Conservation (phyloP, 2,888 invertebrate genomes). For the Cybosia mesomella region DNA sequence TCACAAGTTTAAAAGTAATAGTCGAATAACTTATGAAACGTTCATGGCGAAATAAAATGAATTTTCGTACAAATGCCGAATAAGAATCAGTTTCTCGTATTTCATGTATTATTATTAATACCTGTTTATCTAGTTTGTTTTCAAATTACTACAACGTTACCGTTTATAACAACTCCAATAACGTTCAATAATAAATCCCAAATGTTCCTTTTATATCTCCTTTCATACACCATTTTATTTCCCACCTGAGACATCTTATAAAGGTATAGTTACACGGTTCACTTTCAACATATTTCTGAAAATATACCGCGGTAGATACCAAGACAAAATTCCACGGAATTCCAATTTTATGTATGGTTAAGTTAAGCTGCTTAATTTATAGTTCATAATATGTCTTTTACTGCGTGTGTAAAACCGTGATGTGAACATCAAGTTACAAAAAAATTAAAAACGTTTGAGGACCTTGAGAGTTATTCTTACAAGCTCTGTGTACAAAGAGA, state of each 20-base stretch:
- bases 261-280: not conserved
- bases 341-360: not conserved
- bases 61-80: no score
- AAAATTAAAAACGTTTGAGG: no score
- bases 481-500: no score
- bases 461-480: no score
- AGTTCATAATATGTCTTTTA: not conserved
- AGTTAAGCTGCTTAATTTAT: not conserved
- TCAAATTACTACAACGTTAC: not conserved
- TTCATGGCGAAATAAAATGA: no score
- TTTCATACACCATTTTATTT: slow-evolving; percentile 13
- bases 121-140: not conserved
- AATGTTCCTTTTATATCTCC: slow-evolving; percentile 1
- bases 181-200: not conserved
- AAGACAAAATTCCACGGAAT: not conserved
- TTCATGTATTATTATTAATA: no score
- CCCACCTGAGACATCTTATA: slow-evolving; percentile 11
- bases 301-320: not conserved
- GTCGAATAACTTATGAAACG: no score
- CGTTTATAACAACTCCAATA: not conserved
- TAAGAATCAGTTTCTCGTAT: no score
- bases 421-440: no score
- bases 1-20: no score
- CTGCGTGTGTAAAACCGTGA: not conserved
- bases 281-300: not conserved